Evolutionary conservation across 1,140 invertebrate genomes (phyloP).

Genomic region (Drosophila ironensis): DNA sequence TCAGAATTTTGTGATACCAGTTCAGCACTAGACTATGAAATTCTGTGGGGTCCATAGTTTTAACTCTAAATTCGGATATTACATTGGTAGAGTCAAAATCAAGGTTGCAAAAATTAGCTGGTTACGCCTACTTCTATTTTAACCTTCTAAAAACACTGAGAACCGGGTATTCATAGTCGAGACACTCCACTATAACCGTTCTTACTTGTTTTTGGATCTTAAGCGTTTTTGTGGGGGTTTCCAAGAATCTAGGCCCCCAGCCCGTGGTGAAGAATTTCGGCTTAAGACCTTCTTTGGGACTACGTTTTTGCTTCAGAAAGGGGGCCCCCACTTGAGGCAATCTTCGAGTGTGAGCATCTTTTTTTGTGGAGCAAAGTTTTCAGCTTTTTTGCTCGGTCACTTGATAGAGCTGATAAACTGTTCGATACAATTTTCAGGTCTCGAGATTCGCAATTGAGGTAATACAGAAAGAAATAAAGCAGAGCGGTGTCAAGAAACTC

Average conservation of each 20-base stretch:
- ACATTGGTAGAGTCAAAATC: no score
- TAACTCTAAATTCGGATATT: no score
- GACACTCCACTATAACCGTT: no score
- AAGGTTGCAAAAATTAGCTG: no score
- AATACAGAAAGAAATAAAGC: background rate
- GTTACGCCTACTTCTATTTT: no score
- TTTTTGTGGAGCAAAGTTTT: slow-evolving; percentile 37
- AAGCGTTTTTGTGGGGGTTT: slow-evolving; percentile 24
- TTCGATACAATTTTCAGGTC: slow-evolving; percentile 61
- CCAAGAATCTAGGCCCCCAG: slow-evolving; percentile 18
- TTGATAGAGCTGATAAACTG: slow-evolving; percentile 77
- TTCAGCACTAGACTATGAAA: no score
- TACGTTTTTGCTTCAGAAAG: slow-evolving; percentile 21
- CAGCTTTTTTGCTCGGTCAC: slow-evolving; percentile 68
- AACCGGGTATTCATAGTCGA: no score
- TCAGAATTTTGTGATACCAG: no score
- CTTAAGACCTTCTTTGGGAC: slow-evolving; percentile 11
- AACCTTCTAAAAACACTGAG: no score
- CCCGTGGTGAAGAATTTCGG: slow-evolving; percentile 37
- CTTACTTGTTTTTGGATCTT: slow-evolving; percentile 1
- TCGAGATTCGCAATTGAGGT: slow-evolving; percentile 23
- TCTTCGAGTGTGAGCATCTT: background rate
- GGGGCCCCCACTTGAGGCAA: slow-evolving; percentile 28
- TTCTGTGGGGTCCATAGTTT: no score
- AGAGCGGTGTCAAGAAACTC: slow-evolving; percentile 66